These are phyloP conservation scores for Polydrusus cervinus DNA, from an alignment of 2,888 invertebrate genomes.

Conservation along the genomic window DNA sequence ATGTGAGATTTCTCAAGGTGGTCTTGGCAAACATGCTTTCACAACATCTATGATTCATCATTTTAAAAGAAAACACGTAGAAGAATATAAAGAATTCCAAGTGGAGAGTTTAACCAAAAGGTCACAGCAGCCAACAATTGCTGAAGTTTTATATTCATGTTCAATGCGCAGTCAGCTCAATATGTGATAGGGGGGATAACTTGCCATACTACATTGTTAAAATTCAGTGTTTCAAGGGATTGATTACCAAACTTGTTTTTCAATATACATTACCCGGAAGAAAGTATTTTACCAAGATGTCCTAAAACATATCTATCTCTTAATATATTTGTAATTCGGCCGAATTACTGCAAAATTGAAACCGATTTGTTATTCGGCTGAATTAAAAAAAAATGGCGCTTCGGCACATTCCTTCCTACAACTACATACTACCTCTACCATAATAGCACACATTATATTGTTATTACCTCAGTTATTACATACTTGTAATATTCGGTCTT, in stretches of 20 bases:
- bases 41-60: neutral
- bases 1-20: neutral
- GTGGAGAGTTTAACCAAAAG: neutral
- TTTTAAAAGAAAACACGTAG: neutral
- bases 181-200: neutral
- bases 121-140: no score
- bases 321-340: no score
- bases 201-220: neutral
- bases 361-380: no score
- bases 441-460: no score
- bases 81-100: neutral
- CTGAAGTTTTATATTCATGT: neutral
- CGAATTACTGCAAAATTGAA: no score
- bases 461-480: no score
- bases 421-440: no score
- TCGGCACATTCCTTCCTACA: no score
- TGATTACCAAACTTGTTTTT: neutral
- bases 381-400: no score
- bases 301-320: no score
- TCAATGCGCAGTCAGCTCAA: neutral
- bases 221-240: neutral
- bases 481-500: no score
- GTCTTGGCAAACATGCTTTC: neutral
- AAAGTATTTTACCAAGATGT: neutral
- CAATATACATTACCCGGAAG: neutral